A percentile compares a stretch with the other conserved stretches of the same genome.
These are phyloP conservation scores for Ophioderma brevispina DNA, from an alignment of 35 echinoderm and acorn worm species.

Conservation along the genomic window DNA sequence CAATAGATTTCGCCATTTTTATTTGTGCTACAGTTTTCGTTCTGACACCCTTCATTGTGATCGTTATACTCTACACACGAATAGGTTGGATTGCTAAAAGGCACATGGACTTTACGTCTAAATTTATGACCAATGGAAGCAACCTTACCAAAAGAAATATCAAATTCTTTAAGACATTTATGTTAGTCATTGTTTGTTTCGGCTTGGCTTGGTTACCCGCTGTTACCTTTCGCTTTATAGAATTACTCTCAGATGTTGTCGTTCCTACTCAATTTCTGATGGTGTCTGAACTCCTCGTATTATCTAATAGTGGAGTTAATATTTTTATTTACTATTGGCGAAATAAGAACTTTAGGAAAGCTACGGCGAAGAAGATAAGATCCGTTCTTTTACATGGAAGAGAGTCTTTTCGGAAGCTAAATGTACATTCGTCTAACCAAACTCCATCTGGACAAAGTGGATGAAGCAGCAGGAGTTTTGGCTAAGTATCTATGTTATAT, in stretches of 20 bases:
- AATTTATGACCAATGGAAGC: not conserved
- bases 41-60: not conserved
- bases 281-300: not conserved
- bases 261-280: not conserved
- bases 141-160: not conserved
- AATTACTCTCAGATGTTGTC: not conserved
- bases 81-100: not conserved
- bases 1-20: not conserved
- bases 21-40: not conserved
- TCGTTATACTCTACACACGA: not conserved
- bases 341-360: not conserved
- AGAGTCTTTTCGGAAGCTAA: not conserved
- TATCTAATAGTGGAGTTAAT: slow-evolving; percentile 17
- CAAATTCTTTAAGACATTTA: not conserved
- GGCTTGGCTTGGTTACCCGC: not conserved
- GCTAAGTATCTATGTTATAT: no score
- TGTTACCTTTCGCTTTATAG: not conserved
- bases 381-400: no score
- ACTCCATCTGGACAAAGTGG: no score
- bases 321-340: slow-evolving; percentile 21
- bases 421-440: no score
- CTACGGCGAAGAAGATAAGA: not conserved
- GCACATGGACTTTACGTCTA: not conserved
- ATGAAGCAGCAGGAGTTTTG: no score
- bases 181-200: slow-evolving; percentile 1